These are phyloP conservation scores for Panorpa germanica DNA, from an alignment of 2,888 invertebrate genomes.

Conservation along the genomic window DNA sequence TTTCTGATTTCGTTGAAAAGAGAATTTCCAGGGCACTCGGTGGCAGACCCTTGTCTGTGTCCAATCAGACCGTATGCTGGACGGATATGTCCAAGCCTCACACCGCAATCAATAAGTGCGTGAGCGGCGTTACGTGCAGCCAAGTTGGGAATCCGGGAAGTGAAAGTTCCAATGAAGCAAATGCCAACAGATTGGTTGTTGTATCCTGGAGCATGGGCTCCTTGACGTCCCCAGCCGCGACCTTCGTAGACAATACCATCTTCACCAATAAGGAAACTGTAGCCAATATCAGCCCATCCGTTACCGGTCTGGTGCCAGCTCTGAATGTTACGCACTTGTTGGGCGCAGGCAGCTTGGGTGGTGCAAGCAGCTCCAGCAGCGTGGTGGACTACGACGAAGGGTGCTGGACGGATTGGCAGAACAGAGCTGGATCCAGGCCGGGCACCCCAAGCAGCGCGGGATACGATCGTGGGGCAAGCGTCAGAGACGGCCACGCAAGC, in stretches of 20 bases:
- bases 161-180: conserved; percentile 35
- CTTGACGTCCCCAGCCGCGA: conserved; percentile 38
- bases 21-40: conserved; percentile 38
- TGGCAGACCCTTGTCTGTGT: conserved; percentile 23
- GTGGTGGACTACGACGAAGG: conserved; percentile 51
- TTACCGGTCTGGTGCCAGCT: conserved; percentile 28
- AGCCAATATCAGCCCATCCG: conserved; percentile 41
- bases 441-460: conserved; percentile 38
- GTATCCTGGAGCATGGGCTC: conserved; percentile 41
- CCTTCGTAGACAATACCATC: conserved; percentile 42
- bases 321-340: conserved; percentile 36
- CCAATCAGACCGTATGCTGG: conserved; percentile 34
- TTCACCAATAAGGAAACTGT: conserved; percentile 43
- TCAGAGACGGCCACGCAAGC: too few species aligned
- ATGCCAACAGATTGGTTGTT: conserved; percentile 39
- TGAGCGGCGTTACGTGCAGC: conserved; percentile 22
- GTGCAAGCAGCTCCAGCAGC: conserved; percentile 41
- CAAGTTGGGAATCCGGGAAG: conserved; percentile 7
- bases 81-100: conserved; percentile 28
- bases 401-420: conserved; percentile 31
- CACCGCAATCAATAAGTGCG: conserved; percentile 32
- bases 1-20: conserved; percentile 30
- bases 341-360: conserved; percentile 25
- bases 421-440: conserved; percentile 24
- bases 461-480: conserved; percentile 14